Percentiles rank a stretch among this genome's conserved stretches.
These are phyloP conservation scores for Bellardia pandia DNA, from an alignment of 2,888 invertebrate species.

Conservation along the genomic window DNA sequence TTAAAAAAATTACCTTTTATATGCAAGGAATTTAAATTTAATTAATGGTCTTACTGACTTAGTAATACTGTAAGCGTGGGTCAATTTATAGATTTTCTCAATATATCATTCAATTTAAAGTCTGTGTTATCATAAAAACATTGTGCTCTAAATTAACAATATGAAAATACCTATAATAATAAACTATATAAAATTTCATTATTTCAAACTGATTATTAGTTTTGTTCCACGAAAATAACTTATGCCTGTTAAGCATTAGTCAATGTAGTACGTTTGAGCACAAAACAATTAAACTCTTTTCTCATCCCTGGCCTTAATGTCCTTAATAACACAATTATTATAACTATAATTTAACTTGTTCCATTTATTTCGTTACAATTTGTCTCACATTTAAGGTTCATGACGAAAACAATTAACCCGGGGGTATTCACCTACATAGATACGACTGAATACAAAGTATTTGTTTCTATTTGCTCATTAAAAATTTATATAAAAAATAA, in stretches of 20 bases:
- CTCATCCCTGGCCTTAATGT: not conserved
- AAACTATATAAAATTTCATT: no score
- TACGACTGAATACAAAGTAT: not conserved
- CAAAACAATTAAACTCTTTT: not conserved
- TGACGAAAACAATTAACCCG: constrained; percentile 21
- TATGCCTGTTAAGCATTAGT: not conserved
- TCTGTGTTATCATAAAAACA: no score
- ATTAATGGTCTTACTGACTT: no score
- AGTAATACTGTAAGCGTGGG: no score
- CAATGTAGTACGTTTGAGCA: not conserved
- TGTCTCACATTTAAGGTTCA: constrained; percentile 15
- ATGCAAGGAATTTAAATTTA: no score
- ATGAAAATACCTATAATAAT: no score
- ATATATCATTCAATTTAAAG: no score
- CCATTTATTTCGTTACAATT: not conserved
- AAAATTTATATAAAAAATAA: constrained; percentile 21
- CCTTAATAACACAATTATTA: constrained; percentile 17
- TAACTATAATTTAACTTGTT: not conserved
- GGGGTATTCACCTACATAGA: constrained; percentile 14
- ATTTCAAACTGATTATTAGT: no score
- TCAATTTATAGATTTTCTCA: no score
- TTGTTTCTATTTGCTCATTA: constrained; percentile 7
- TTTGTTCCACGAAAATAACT: no score
- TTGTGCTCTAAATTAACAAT: no score
- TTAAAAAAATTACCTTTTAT: no score